Evolutionary conservation across 2,888 invertebrate species (phyloP), one percentile per base, ranked within the genome.

Genomic region (Sarcophaga caerulescens): DNA sequence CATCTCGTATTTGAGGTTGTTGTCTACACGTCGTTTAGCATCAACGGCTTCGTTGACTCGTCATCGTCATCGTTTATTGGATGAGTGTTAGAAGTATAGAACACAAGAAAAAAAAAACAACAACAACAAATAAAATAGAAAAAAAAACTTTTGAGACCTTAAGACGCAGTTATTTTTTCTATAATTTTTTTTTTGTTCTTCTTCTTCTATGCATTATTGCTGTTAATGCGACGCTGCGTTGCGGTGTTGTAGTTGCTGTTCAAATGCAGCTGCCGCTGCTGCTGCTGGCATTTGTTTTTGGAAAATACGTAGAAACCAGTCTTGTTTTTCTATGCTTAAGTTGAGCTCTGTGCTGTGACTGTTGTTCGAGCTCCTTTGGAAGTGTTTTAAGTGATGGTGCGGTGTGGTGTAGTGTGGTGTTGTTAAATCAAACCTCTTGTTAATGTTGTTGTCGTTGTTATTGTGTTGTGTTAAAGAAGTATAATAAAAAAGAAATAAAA

Each of bases 151-250:
- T 23, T 57, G 47, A 70, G 52, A 69, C 44, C 69, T 81, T 70
- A 81, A 75, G 81, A 76, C 75, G 81, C 70, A 82, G 62, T 84
- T 69, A 62, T 78, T 62, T 83, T 74, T 23, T 35, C 35, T 35
- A 35, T 10, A 35, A 35, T 35, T 35, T 35, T 35, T 10, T 35
- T 35, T 35, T 35, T 4, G 25, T 25, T 35, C 10, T 35, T 35
- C 10, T 23, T 23, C 14, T 25, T 17, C 17, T 52, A 25, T 59
- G 59, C 59, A 35, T 57, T 57, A 44, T 70, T 52, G 59, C 71
- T 71, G 59, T 4, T 52, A 52, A 14, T 52, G 52, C 17, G 12
- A 52, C 17, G 52, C 52, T 52, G 52, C 52, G 52, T 52, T 52
- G 12, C 17, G 17, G 17, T 52, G 3, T 35, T 35, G 35, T 35